Percentiles rank a stretch among this genome's conserved stretches.
These are phyloP conservation scores for Drosophila truncata DNA, from an alignment of 1,140 invertebrate species.

Conservation along the genomic window DNA sequence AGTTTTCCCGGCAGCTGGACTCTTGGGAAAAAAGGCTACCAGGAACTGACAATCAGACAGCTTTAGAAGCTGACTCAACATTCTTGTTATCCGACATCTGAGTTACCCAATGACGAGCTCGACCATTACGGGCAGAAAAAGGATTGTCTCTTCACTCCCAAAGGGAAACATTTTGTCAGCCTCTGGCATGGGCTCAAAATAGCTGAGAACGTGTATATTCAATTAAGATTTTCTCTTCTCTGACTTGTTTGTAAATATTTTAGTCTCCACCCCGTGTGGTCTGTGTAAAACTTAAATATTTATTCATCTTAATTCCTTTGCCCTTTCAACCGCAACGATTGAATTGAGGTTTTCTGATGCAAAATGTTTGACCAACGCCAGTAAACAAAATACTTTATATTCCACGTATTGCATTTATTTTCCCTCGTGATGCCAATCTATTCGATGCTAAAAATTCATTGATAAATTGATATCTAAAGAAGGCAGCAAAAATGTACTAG, in stretches of 20 bases:
- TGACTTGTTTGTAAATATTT: slow-evolving; percentile 15
- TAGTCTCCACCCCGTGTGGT: background rate
- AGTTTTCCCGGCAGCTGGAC: background rate
- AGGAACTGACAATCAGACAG: slow-evolving; percentile 1
- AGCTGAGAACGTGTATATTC: background rate
- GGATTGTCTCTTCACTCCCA: background rate
- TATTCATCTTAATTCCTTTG: background rate
- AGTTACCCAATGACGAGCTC: slow-evolving; percentile 16
- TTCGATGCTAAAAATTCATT: slow-evolving; percentile 65
- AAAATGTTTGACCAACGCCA: slow-evolving; percentile 16
- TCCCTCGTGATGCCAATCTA: slow-evolving; percentile 31
- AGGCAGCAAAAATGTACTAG: slow-evolving; percentile 9
- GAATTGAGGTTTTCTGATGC: background rate
- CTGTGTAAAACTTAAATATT: slow-evolving; percentile 4
- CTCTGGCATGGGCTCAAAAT: background rate
- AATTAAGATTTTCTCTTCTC: slow-evolving; percentile 8
- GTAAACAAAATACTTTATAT: slow-evolving; percentile 39
- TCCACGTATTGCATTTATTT: slow-evolving; percentile 1
- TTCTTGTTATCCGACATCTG: slow-evolving; percentile 26
- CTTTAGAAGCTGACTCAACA: slow-evolving; percentile 12
- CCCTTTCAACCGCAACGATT: background rate
- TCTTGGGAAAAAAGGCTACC: background rate
- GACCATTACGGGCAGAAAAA: slow-evolving; percentile 5
- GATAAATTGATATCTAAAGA: slow-evolving; percentile 51
- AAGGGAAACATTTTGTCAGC: slow-evolving; percentile 5